phyloP scores from a whole-genome alignment of 2,113 vertebrate genomes.

The Patagioenas fasciata region DNA sequence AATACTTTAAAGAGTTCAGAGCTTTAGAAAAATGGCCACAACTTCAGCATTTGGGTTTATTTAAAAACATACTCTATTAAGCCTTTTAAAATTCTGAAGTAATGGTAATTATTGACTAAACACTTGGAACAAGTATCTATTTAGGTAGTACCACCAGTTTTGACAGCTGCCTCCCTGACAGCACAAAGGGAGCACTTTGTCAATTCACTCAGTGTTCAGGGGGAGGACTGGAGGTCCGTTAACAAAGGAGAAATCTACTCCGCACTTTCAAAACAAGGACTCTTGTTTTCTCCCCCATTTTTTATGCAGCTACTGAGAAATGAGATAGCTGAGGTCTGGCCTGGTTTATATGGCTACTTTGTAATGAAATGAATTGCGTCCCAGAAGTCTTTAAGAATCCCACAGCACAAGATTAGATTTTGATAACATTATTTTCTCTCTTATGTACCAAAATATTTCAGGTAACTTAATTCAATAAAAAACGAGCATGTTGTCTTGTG shows the following conservation, averaged over 20 bases:
- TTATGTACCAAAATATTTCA: background rate
- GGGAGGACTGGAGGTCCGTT: background rate
- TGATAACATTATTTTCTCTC: background rate
- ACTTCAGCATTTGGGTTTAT: background rate
- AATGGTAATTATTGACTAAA: background rate
- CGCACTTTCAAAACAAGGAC: background rate
- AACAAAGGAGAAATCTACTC: background rate
- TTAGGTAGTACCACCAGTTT: background rate
- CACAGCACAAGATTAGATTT: background rate
- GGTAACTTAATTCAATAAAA: background rate
- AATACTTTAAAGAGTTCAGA: background rate
- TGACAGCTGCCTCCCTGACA: slow-evolving; percentile 13
- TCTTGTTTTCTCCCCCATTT: background rate
- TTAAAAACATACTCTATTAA: background rate
- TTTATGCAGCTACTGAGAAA: background rate
- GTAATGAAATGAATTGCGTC: background rate
- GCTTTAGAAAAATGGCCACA: background rate
- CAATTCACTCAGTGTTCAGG: background rate
- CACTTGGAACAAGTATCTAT: background rate
- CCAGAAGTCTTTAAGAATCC: background rate
- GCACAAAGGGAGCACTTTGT: slow-evolving; percentile 39
- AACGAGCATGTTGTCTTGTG: background rate
- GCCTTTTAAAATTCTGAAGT: background rate
- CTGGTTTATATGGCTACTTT: background rate
- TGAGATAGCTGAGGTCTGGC: background rate